Evolutionary conservation across 2,797 vertebrate genomes (phyloP), one percentile per base, ranked within the genome.

Genomic region (Micropoecilia bifurca): DNA sequence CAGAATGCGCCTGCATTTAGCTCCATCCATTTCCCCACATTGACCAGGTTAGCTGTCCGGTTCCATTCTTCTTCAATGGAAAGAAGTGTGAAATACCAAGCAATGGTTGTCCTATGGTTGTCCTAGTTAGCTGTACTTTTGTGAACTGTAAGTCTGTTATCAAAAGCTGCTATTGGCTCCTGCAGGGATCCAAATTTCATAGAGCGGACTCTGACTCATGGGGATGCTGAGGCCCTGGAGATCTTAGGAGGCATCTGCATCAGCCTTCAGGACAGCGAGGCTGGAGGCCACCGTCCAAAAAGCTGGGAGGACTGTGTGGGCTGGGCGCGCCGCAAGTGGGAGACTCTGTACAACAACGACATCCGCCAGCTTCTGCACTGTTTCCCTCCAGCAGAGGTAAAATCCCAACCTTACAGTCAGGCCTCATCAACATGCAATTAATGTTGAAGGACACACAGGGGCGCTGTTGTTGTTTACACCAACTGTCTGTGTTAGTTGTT

Each of bases 271-370:
- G 83, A 75, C 87, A 76, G 30, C 33, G 87, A 81, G 48, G 85
- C 95, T 77, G 87, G 30, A 73, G 87, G 91, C n/a, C 85, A 89
- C n/a, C 86, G 87, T 76, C 97, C 98, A 0, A 66, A 0, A 12
- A 86, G 73, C 92, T 98, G 96, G 97, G 72, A 0, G 7, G 95
- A 97, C 90, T 99, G 97, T 0, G 95, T 99, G 77, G 14, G 1
- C 77, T 99, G 97, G 97, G 97, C 97, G 3, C 93, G 91, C 0
- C 79, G 57, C 82, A 96, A 84, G 83, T 99, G 97, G 97, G 96
- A 98, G 83, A 95, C 77, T 1, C 16, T 95, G 47, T 99, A 95
- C 87, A 95, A 88, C 4, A 83, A 97, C 0, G 83, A 92, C 20
- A 95, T 99, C 22, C 0, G 1, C 6, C 96, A 97, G 83, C 95